These are phyloP conservation scores for Euphydryas editha DNA, from an alignment of 2,888 invertebrate genomes.

Conservation along the genomic window DNA sequence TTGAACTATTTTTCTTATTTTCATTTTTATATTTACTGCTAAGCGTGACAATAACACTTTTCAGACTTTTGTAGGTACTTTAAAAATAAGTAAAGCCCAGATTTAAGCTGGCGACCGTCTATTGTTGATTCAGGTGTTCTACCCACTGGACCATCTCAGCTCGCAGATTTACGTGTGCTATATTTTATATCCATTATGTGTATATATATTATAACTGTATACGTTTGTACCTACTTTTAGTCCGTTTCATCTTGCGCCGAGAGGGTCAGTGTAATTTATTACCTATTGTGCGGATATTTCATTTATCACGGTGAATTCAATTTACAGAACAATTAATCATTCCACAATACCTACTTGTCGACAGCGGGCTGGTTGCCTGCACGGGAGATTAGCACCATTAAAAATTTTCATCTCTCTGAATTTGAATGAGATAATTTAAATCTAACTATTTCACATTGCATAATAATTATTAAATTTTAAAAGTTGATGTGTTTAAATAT, in stretches of 20 bases:
- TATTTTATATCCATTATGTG: slow-evolving; percentile 72
- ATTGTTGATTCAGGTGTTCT: no score
- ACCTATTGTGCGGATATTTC: slow-evolving; percentile 83
- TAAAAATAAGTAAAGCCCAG: no score
- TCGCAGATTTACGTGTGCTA: slow-evolving; percentile 58
- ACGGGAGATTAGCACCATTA: slow-evolving; percentile 45
- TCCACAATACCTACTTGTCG: slow-evolving; percentile 80
- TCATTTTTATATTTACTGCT: no score
- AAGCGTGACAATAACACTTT: no score
- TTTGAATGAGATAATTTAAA: background rate
- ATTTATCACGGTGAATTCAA: slow-evolving; percentile 84
- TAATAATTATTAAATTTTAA: no score
- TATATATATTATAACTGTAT: no score
- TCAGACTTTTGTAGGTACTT: no score
- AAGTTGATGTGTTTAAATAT: no score
- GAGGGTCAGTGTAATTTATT: slow-evolving; percentile 82
- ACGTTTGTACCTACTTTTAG: slow-evolving; percentile 73
- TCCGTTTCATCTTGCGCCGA: slow-evolving; percentile 79
- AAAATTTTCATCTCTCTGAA: slow-evolving; percentile 26
- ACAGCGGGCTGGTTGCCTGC: slow-evolving; percentile 70
- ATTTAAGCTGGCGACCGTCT: no score
- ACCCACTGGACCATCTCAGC: no score
- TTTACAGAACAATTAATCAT: slow-evolving; percentile 83
- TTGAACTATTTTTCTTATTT: no score
- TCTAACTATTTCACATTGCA: background rate